Base-by-base conservation (phyloP, 2,888 invertebrate genomes). In the Diplolepis rosae region DNA sequence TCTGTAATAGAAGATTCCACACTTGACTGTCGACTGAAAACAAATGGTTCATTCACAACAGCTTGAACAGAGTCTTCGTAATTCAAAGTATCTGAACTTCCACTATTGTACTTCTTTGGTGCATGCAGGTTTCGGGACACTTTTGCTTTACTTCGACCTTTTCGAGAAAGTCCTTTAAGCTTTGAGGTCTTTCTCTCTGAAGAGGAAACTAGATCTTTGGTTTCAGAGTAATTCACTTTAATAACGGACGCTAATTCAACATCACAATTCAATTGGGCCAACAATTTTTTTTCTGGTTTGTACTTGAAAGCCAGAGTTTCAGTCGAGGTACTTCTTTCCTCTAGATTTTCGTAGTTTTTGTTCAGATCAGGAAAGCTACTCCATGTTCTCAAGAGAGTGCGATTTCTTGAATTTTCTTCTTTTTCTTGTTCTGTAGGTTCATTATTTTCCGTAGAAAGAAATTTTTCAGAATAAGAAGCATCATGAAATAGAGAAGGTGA, bases 161-260 rank as follows among this genome's bases (percentile, higher is more conserved):
- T 85, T 52, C 81, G 78, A 2, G 71, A 13, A 4, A 78, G 71
- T 11, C 72, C 80, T 61, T 78, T 82, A 15, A 77, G 76, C 28
- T 80, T 84, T n/a, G 72, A 66, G 4, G 56, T 4, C 32, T 72
- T 72, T n/a, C 73, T 27, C 65, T 56, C 75, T 32, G 22, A 45
- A 15, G 51, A 35, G 0, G 51, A 11, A 22, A 4, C 65, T n/a
- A 52, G 32, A 24, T 52, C 54, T 69, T 78, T 80, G 0, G 68
- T 70, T 28, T 84, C 84, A 0, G 82, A 79, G 69, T 87, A 87
- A 71, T 86, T 80, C 11, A 87, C 74, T 66, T 83, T 82, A 42
- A 87, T 87, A 30, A 87, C 82, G 48, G 83, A 78, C 11, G 85
- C 82, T 18, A 87, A 65, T 35, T 45, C 70, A 45, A 72, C 73